Evolutionary conservation across 2,113 vertebrate genomes (phyloP), one percentile per base, ranked within the genome.

Genomic region (Eulemur macaco): DNA sequence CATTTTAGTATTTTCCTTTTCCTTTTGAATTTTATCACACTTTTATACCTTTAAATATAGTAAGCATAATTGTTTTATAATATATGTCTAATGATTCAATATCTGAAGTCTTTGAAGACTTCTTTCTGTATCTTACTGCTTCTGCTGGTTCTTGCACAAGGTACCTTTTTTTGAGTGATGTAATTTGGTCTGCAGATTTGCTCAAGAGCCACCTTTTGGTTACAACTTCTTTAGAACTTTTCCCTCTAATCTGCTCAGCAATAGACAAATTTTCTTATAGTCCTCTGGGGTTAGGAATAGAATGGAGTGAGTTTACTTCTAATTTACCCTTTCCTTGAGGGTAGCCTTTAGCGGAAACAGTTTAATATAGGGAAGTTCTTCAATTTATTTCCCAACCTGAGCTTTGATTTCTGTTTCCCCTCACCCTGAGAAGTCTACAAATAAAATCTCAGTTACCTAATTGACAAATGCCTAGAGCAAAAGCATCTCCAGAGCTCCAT

Each of bases 1-100:
- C 12, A 77, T 91, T 91, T 95, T 39, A 20, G 27, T 94, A 86
- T 39, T 89, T 94, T 54, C 8, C 17, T 71, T 91, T 89, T 87
- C 23, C 29, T 77, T 86, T 86, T 84, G 81, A 47, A 77, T 92
- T 92, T 83, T 74, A 92, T 77, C 47, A 37, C 15, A 74, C 9
- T 68, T 91, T 56, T 71, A 56, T 76, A 76, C 69, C 58, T 74
- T 90, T 47, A 84, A 77, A 83, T 74, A 87, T 39, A 42, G 27
- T 94, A 85, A 73, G 39, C 42, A 74, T 87, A 87, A 21, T 29
- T 78, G 4, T 76, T 80, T 81, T 45, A 80, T 63, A 92, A 58
- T 89, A 77, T 83, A 82, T 83, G 11, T 71, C 54, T 45, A 91
- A 7, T 77, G 45, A 81, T 39, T 93, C 14, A 37, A 2, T 93